Evolutionary conservation across 2,888 invertebrate species (phyloP), one percentile per base, ranked within the genome.

Genomic region (Cecidostiba fungosa): DNA sequence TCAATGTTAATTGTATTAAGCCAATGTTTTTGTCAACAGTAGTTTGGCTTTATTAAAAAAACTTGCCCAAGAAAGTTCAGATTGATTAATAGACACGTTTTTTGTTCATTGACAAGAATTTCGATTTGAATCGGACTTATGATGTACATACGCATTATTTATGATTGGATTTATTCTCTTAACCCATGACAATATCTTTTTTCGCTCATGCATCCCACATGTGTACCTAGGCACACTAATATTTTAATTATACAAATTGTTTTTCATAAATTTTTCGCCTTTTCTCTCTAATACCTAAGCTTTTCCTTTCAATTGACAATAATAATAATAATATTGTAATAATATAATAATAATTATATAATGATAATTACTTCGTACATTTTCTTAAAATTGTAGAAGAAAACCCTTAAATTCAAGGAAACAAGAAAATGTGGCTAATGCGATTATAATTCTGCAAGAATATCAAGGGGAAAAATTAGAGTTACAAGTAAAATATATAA

Each of bases 241-340:
- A 91, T 92, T 92, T 92, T 92, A 91, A 92, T 91, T 91, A 92
- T 91, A 92, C 90, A 90, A 88, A 87, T 89, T 89, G 89, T 72
- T 72, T 72, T 72, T 36, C 39, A 43, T n/a, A 89, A 89, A 89
- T 88, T 89, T 90, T 89, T 88, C 89, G 87, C 85, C 88, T 89
- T 90, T 90, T 89, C 82, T 89, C 89, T 91, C 88, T 88, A 87
- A 88, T 88, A 88, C 87, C 88, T 88, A 91, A 82, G 54, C 86
- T 85, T 88, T 87, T 87, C 43, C 66, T 85, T 82, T 76, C 86
- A 89, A 86, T 88, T 85, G 85, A 78, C 72, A 36, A 78, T 66
- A 76, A 23, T 69, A 76, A 23, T 69, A 54, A 70, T 80, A 77
- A 85, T 85, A 76, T 72, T 43, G 39, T 87, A 83, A 84, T 87